Base-by-base conservation (phyloP, 2,113 vertebrate species). In the Silurus meridionalis region DNA sequence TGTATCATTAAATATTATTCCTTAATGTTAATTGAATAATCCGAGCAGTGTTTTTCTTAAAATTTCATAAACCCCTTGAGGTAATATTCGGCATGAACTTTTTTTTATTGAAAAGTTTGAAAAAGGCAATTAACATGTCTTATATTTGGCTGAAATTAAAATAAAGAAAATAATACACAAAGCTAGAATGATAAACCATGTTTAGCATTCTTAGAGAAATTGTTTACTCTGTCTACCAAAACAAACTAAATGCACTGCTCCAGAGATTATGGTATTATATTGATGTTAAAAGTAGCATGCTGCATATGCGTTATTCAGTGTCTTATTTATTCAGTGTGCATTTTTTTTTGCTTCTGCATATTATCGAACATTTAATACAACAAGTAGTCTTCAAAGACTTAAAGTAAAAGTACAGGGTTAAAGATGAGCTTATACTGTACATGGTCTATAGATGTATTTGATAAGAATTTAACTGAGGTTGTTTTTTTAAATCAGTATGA, bases 401-500 rank as follows among this genome's bases (percentile, higher is more conserved):
- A 11, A 0, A 25, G 50, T 66, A 48, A 48, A 64, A 72, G 17
- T 48, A 23, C 13, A 64, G n/a, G 21, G 11, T 67, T 82, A 53
- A 52, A 66, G 61, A 83, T 69, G 17, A 69, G 50, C 15, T 28
- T 15, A 69, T 71, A 53, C 8, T 17, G n/a, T 48, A 4, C 14
- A 57, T 71, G 0, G 55, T 25, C 21, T 71, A 23, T 37, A 37
- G 9, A 13, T 71, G 61, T 46, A 3, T 15, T 80, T 5, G 25
- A 9, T 79, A n/a, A 80, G 25, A 60, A 46, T 5, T 46, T 17
- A 60, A 61, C n/a, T 80, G 6, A 23, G 6, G 17, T 80, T 50
- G 88, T 58, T 85, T 14, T 14, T 89, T 86, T 53, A 85, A 89
- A 93, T 71, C 91, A 99, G 98, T 97, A 96, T 87, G 95, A 92